Base-by-base conservation (phyloP, 1,140 invertebrate species). In the Drosophila varians region DNA sequence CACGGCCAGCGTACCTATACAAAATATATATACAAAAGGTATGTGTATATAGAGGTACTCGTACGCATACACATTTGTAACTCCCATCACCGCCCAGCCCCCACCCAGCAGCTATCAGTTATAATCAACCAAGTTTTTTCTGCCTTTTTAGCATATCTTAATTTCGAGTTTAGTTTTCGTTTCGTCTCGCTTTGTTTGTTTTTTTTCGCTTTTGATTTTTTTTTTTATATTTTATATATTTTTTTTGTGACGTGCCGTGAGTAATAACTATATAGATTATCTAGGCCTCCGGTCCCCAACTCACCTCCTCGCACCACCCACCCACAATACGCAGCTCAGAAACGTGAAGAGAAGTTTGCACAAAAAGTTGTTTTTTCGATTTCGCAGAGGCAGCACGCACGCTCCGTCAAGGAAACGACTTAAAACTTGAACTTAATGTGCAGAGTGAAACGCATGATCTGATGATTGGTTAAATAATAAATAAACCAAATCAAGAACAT, bases 171-270 rank as follows among this genome's bases (percentile, higher is more conserved):
- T 73, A 84, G 80, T 84, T 79, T 76, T 71, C 43, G 51, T 43
- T 77, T 68, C 40, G 36, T 49, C 38, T 69, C 52, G 34, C 43
- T 47, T 57, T 69, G 38, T 49, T 43, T 40, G n/a, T 52, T 54
- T 21, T 54, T 48, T 42, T 58, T 52, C 6, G 16, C 8, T 42
- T n/a, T n/a, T n/a, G n/a, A 16, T 42, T 19, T 38, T 11, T 34
- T 47, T 19, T 73, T 58, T 76, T 47, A 56, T 69, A 76, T 77
- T 68, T 64, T 73, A 73, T 76, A 76, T 76, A 57, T 69, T 79
- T 76, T 76, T 84, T 61, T 76, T 80, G 66, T 84, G 80, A 86
- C 80, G 80, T 84, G 80, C 72, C 80, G 68, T 84, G 80, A 80
- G 80, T 84, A 80, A 80, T 86, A 84, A 84, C 61, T 84, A 80